These are phyloP conservation scores for Machimus rusticus DNA, from an alignment of 2,888 invertebrate genomes.

Conservation along the genomic window DNA sequence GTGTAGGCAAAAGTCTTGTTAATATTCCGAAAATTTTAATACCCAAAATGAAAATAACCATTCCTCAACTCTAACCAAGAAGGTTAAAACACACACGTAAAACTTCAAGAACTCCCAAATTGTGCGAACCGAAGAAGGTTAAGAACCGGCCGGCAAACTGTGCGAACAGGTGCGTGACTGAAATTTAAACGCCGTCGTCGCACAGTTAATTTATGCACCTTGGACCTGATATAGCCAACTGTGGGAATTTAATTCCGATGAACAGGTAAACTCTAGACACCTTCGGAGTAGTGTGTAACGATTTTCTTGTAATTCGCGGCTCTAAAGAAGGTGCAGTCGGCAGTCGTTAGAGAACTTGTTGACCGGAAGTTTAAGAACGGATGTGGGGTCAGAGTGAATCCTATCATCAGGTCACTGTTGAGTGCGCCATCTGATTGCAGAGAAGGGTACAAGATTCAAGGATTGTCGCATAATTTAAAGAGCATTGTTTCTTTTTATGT, in stretches of 20 bases:
- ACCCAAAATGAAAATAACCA: background rate
- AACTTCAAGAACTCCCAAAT: background rate
- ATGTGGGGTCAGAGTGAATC: background rate
- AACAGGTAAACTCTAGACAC: background rate
- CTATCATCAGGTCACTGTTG: slow-evolving; percentile 8
- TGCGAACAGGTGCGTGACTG: slow-evolving; percentile 39
- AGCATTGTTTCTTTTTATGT: background rate
- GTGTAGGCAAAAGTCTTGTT: background rate
- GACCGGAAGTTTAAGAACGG: slow-evolving; percentile 1
- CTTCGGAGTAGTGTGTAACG: background rate
- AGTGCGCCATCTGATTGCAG: slow-evolving; percentile 6
- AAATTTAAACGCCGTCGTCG: slow-evolving; percentile 1
- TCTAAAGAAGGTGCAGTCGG: background rate
- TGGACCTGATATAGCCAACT: background rate
- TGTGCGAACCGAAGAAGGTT: background rate
- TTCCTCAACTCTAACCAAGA: background rate
- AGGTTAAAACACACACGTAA: background rate
- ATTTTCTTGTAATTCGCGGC: background rate
- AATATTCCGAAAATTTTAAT: background rate
- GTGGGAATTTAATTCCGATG: slow-evolving; percentile 3
- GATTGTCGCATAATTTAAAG: background rate
- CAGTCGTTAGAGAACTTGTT: background rate
- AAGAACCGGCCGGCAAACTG: background rate
- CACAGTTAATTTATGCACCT: slow-evolving; percentile 20
- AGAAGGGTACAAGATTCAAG: background rate